Evolutionary conservation across 2,113 vertebrate species (phyloP), one percentile per base, ranked within the genome.

Genomic region (Chiloscyllium plagiosum): DNA sequence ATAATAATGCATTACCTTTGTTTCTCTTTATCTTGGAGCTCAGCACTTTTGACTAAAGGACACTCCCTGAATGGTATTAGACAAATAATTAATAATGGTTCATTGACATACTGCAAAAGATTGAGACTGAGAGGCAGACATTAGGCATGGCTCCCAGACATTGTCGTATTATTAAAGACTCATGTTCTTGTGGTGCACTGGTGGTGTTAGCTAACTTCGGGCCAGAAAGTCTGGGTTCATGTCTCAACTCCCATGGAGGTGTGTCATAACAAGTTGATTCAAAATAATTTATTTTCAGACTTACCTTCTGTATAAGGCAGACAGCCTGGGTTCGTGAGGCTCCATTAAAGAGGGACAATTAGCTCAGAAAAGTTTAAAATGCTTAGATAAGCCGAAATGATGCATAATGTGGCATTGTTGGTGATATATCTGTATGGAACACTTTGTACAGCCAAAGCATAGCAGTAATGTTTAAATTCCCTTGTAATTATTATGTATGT

Each of bases 391-490:
- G 94, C 8, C 52, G 13, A 42, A 70, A 72, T 76, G 61, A 42
- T 90, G 89, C 66, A 66, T 66, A 68, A 22, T 93, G 33, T n/a
- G 70, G 93, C 93, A 33, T 50, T 95, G 66, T 26, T 72, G 69
- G 29, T 76, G 68, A 29, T 47, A 95, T 95, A 33, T 72, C 69
- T 52, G 94, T 95, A 70, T 33, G 66, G 47, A 19, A 52, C 68
- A 50, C 69, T 76, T 76, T 95, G 68, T 52, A 95, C 94, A 95
- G 94, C 68, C 70, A 5, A 72, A 50, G 69, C 93, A 95, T 26
- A 50, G 22, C 68, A 42, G 42, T 72, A 47, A 50, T 72, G 26
- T 76, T 61, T 66, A 52, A 95, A 47, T 52, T 72, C 47, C 42
- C 68, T 47, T 76, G 68, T 72, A 95, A 95, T 72, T 65, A 93